phyloP scores from a whole-genome alignment of 2,888 invertebrate genomes.

The Tineola bisselliella region DNA sequence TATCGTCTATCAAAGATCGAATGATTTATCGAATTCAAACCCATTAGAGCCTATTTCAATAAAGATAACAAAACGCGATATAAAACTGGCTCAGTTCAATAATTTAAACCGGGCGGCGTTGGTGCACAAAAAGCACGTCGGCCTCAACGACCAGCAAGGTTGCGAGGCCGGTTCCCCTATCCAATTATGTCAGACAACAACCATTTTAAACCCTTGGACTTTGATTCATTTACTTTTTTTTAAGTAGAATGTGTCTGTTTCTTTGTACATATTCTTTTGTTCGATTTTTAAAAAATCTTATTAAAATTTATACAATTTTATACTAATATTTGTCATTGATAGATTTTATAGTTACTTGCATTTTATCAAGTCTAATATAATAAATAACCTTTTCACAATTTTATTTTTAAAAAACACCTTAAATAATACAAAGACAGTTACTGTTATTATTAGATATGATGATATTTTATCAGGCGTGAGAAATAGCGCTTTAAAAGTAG shows the following conservation, averaged over 20 bases:
- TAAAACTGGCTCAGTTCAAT: background rate
- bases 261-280: background rate
- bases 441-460: no score
- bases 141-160: conserved; percentile 39
- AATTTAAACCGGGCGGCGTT: background rate
- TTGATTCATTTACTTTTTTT: conserved; percentile 15
- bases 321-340: no score
- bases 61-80: background rate
- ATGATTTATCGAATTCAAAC: background rate
- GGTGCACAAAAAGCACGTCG: conserved; percentile 33
- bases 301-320: no score
- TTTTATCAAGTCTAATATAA: no score
- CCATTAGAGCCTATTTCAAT: background rate
- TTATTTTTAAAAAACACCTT: no score
- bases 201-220: conserved; percentile 14
- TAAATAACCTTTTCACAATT: no score
- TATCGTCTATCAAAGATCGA: background rate
- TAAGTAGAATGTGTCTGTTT: background rate
- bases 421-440: no score
- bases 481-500: no score
- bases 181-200: conserved; percentile 16
- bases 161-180: conserved; percentile 37
- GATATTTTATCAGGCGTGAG: no score
- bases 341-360: no score
- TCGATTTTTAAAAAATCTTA: no score